These are phyloP conservation scores for Poliocrania exsul DNA, from an alignment of 2,797 vertebrate species.

Conservation along the genomic window DNA sequence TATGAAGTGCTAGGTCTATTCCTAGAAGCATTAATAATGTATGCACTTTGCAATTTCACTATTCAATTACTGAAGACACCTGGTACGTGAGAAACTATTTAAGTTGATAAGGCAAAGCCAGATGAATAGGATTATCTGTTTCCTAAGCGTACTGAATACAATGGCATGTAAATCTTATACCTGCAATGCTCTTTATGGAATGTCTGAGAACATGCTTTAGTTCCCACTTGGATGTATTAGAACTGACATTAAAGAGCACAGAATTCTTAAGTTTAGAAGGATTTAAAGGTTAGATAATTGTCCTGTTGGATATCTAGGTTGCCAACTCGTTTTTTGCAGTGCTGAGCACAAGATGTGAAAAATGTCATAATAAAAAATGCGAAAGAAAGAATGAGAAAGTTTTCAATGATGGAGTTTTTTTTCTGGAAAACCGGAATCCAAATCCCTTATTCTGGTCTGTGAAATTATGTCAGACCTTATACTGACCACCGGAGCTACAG, in stretches of 20 bases:
- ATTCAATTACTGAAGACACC: neutral
- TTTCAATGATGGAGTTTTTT: rapidly evolving
- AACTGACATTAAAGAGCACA: neutral
- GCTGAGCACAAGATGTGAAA: neutral
- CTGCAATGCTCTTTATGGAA: neutral
- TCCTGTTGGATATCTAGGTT: neutral
- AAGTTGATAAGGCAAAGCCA: slow-evolving; percentile 29
- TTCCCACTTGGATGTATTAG: neutral
- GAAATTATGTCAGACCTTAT: neutral
- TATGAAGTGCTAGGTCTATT: neutral
- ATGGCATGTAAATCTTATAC: neutral
- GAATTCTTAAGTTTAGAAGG: neutral
- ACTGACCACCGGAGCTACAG: neutral
- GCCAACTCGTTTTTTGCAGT: neutral
- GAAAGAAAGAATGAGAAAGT: neutral
- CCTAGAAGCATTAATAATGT: slow-evolving; percentile 36
- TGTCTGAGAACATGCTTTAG: neutral
- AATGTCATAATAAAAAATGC: rapidly evolving
- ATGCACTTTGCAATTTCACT: slow-evolving; percentile 16
- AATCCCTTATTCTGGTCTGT: neutral
- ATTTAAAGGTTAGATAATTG: neutral
- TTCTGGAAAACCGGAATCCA: neutral
- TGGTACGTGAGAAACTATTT: neutral
- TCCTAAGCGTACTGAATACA: neutral
- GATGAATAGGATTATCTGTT: slow-evolving; percentile 36